Evolutionary conservation across 2,888 invertebrate genomes (phyloP).

Genomic region (Lathronympha strigana): DNA sequence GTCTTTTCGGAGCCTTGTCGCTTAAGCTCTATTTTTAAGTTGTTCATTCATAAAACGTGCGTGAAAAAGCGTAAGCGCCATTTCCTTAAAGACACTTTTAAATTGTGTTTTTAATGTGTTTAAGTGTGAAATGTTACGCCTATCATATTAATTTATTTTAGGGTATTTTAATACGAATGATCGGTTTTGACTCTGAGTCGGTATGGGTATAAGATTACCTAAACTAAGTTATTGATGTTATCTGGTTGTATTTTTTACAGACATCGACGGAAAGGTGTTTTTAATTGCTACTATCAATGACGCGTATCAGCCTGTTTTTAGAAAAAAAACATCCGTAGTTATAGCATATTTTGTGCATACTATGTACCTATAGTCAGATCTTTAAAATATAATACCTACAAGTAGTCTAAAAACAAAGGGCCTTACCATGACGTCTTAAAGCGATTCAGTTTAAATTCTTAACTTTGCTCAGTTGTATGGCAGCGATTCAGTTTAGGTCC

Average conservation of each 20-base stretch:
- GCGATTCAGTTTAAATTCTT: too few species aligned
- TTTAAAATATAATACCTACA: too few species aligned
- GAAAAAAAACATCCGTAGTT: too few species aligned
- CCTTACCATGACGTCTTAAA: too few species aligned
- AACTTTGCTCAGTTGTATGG: too few species aligned
- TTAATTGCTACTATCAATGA: too few species aligned
- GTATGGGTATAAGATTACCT: constrained; percentile 8
- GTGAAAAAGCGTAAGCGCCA: not conserved
- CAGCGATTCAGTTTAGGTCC: too few species aligned
- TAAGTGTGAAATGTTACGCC: constrained; percentile 25
- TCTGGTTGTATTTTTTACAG: not conserved
- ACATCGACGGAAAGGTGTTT: not conserved
- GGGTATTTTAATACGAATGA: constrained; percentile 25
- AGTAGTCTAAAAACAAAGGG: too few species aligned
- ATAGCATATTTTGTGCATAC: too few species aligned
- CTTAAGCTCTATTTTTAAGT: not conserved
- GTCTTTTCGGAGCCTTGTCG: not conserved
- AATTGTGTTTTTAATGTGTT: not conserved
- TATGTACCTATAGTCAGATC: too few species aligned
- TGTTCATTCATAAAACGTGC: not conserved
- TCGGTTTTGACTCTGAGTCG: constrained; percentile 7
- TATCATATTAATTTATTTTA: constrained; percentile 26
- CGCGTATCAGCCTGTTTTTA: too few species aligned
- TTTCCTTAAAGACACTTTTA: not conserved
- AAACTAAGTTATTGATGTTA: constrained; percentile 4